Conservation (phyloP, 1,140 invertebrate species). For the Meteorus sp. region DNA sequence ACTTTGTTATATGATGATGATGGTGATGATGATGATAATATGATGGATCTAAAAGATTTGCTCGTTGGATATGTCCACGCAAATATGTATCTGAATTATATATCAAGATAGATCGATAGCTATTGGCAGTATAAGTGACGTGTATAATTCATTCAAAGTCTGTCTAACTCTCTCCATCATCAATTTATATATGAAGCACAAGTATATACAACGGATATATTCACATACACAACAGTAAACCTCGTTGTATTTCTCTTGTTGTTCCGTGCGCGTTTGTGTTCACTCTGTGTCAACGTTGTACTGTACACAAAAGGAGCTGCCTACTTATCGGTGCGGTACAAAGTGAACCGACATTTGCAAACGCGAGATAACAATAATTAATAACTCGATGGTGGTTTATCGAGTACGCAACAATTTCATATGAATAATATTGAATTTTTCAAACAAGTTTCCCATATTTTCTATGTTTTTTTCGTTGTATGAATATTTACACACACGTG, state of each 20-base stretch:
- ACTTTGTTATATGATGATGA: too few species aligned
- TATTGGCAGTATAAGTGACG: conserved; percentile 1
- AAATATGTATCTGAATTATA: conserved; percentile 3
- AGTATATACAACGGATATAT: background rate
- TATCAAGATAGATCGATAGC: conserved; percentile 15
- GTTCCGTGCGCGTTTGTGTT: too few species aligned
- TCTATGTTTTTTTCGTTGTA: too few species aligned
- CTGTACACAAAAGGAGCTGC: too few species aligned
- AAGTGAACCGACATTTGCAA: conserved; percentile 7
- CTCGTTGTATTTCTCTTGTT: too few species aligned
- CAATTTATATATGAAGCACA: conserved; percentile 5
- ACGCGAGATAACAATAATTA: conserved; percentile 36
- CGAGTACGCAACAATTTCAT: conserved; percentile 17
- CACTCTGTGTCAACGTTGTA: conserved; percentile 10
- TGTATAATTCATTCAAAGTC: conserved; percentile 16
- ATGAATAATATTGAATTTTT: background rate
- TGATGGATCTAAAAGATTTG: background rate
- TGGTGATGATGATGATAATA: background rate
- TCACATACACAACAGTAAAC: too few species aligned
- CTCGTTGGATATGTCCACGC: background rate
- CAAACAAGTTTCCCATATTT: too few species aligned
- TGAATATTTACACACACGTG: background rate
- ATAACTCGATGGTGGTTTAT: conserved; percentile 33
- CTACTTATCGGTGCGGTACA: conserved; percentile 27
- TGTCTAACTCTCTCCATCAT: conserved; percentile 5